Evolutionary conservation across 2,797 vertebrate species (phyloP).

Genomic region (Poeciliopsis turneri): DNA sequence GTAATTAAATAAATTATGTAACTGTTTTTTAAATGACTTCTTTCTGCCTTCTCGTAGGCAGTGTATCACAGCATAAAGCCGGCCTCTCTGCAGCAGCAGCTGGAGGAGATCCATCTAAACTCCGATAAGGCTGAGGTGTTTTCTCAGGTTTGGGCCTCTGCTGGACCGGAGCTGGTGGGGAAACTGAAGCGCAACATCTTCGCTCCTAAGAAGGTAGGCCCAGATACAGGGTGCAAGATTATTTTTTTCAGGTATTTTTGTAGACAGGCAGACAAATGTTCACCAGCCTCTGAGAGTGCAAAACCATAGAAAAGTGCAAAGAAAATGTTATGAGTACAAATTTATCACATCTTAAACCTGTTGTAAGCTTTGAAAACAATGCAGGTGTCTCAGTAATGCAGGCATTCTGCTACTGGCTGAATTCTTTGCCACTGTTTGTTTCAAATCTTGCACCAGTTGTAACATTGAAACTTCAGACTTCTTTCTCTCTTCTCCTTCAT

Average conservation of each 20-base stretch:
- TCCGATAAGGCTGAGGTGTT: conserved; percentile 90
- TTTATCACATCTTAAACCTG: not conserved
- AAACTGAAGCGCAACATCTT: conserved; percentile 89
- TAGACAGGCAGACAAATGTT: not conserved
- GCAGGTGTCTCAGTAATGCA: conserved; percentile 1
- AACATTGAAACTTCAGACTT: conserved; percentile 35
- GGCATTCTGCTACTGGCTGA: conserved; percentile 29
- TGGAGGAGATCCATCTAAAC: conserved; percentile 85
- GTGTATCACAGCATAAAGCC: conserved; percentile 94
- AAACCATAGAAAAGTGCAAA: not conserved
- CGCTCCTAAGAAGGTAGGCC: conserved; percentile 89
- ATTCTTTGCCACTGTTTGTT: conserved; percentile 8
- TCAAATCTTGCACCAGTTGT: conserved; percentile 25
- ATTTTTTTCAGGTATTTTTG: not conserved
- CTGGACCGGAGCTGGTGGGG: conserved; percentile 89
- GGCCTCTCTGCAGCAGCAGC: conserved; percentile 86
- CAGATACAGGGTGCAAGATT: not conserved
- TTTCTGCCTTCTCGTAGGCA: conserved; percentile 75
- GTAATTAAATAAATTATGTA: not conserved
- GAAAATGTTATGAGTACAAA: not conserved
- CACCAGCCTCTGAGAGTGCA: no score
- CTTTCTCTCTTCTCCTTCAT: conserved; percentile 33
- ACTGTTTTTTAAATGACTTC: not conserved
- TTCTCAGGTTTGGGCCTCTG: conserved; percentile 83
- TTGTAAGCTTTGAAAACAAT: conserved; percentile 15